phyloP scores from a whole-genome alignment of 2,797 vertebrate genomes.

The Peromyscus attwateri region DNA sequence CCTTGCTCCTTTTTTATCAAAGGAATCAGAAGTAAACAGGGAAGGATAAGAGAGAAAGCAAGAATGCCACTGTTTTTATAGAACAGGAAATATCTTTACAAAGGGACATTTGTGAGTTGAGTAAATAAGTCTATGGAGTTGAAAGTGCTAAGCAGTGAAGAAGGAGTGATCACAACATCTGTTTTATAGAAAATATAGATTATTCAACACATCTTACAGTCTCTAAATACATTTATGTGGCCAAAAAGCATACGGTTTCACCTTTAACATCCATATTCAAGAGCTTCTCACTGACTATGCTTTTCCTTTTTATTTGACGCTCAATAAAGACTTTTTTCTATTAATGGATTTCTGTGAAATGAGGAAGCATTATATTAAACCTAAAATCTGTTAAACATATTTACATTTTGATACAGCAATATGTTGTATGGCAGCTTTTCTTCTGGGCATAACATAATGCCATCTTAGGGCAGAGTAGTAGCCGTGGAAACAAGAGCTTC shows the following conservation, averaged over 20 bases:
- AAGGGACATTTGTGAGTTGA: not conserved
- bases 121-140: not conserved
- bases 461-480: not conserved
- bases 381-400: not conserved
- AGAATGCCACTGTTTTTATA: not conserved
- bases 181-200: not conserved
- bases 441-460: not conserved
- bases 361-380: not conserved
- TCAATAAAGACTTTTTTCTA: not conserved
- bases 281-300: not conserved
- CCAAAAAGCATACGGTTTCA: not conserved
- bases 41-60: not conserved
- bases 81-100: not conserved
- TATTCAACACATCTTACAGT: not conserved
- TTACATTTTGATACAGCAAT: not conserved
- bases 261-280: not conserved
- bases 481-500: no score
- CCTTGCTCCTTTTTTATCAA: not conserved
- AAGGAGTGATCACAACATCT: not conserved
- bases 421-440: not conserved
- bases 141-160: not conserved
- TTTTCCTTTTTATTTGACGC: not conserved
- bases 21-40: not conserved
- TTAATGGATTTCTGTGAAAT: not conserved
- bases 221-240: not conserved